These are phyloP conservation scores for Pristionchus japonicus DNA, from an alignment of 2,888 invertebrate genomes.

Conservation along the genomic window DNA sequence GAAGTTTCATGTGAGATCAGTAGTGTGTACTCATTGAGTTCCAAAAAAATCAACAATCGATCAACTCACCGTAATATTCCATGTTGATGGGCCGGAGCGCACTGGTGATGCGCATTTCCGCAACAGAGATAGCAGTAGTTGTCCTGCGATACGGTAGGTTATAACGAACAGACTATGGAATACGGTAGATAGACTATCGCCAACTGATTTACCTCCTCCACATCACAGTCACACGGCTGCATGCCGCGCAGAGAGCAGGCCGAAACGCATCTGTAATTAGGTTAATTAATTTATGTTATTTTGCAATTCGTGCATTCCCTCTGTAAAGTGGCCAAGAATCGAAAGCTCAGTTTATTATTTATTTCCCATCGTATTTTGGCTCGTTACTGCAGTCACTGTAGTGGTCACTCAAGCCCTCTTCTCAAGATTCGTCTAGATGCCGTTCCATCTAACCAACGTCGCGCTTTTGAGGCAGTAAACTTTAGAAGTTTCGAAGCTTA, in stretches of 20 bases:
- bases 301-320: background rate
- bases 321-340: background rate
- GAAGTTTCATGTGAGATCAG: no score
- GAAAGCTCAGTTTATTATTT: background rate
- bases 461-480: no score
- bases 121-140: conserved; percentile 75
- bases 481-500: no score
- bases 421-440: no score
- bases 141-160: conserved; percentile 53
- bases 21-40: background rate
- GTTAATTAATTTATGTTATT: background rate
- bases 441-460: no score
- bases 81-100: conserved; percentile 74
- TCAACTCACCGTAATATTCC: conserved; percentile 65
- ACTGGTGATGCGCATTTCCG: conserved; percentile 68
- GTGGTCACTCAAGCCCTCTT: background rate
- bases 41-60: background rate
- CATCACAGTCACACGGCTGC: conserved; percentile 73
- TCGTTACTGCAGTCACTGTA: background rate
- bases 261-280: conserved; percentile 67
- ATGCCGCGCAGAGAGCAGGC: conserved; percentile 71
- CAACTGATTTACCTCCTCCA: conserved; percentile 60
- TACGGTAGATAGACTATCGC: background rate
- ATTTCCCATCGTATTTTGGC: background rate
- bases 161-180: background rate